Percentiles rank a stretch among this genome's conserved stretches.
phyloP scores from a whole-genome alignment of 1,140 invertebrate genomes.

The Dolichoris vasculosae region DNA sequence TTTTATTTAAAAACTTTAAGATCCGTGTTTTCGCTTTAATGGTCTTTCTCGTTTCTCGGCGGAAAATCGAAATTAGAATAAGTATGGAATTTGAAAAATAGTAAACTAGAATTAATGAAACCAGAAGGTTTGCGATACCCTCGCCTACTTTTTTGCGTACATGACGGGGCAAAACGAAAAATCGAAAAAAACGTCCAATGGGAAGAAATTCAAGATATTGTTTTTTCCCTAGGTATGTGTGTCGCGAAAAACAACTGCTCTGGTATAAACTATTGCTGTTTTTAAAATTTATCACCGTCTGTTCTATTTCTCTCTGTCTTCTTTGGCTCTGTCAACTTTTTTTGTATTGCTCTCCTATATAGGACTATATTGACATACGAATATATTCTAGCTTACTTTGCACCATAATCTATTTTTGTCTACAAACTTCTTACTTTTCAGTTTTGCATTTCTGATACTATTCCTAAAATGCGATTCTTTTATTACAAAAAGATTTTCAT shows the following conservation, averaged over 20 bases:
- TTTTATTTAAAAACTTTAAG: neutral
- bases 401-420: neutral
- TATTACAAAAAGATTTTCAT: no score
- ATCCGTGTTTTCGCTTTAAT: neutral
- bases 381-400: neutral
- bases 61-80: neutral
- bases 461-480: no score
- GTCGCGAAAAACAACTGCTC: neutral
- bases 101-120: neutral
- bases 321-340: neutral
- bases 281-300: slow-evolving; percentile 28
- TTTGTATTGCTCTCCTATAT: neutral
- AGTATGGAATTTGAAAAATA: neutral
- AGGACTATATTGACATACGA: neutral
- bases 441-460: neutral
- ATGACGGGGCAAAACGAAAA: neutral
- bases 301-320: no score
- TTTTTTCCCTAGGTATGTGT: neutral
- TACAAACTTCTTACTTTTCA: neutral
- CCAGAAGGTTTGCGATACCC: neutral
- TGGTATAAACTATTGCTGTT: neutral
- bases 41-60: neutral
- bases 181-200: neutral
- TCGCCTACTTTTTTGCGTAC: neutral
- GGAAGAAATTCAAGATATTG: neutral